These are phyloP conservation scores for Parthenolecanium corni DNA, from an alignment of 2,888 invertebrate genomes.

Conservation along the genomic window DNA sequence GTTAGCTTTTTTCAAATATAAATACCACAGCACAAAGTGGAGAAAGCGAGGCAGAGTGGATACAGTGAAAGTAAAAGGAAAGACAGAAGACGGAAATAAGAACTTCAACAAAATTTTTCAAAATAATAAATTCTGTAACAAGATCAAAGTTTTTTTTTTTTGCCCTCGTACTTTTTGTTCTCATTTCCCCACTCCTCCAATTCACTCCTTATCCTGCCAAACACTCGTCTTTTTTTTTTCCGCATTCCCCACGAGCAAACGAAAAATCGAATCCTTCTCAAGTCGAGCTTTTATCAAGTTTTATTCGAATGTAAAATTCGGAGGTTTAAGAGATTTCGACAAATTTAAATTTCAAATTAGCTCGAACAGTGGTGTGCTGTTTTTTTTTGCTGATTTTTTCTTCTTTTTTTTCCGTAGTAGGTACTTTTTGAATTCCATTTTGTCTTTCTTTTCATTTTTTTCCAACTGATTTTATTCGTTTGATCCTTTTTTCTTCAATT, in stretches of 20 bases:
- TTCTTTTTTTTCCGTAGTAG: neutral
- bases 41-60: too few relatives aligned
- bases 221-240: too few relatives aligned
- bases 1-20: neutral
- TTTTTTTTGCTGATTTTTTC: slow-evolving; percentile 1
- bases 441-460: too few relatives aligned
- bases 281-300: slow-evolving; percentile 23
- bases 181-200: too few relatives aligned
- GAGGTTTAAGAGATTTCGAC: slow-evolving; percentile 25
- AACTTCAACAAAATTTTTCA: slow-evolving; percentile 11
- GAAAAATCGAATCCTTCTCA: slow-evolving; percentile 25
- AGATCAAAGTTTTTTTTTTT: slow-evolving; percentile 19
- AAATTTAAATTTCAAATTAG: slow-evolving; percentile 28
- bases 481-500: too few relatives aligned
- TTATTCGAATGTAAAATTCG: slow-evolving; percentile 26
- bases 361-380: slow-evolving; percentile 13
- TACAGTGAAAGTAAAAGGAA: slow-evolving; percentile 11
- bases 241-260: neutral
- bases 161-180: neutral
- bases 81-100: neutral
- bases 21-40: too few relatives aligned
- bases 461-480: too few relatives aligned
- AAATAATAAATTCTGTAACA: slow-evolving; percentile 27
- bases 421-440: too few relatives aligned
- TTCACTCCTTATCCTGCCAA: too few relatives aligned